Base-by-base conservation (phyloP, 1,140 invertebrate species). In the Lordiphosa collinella region DNA sequence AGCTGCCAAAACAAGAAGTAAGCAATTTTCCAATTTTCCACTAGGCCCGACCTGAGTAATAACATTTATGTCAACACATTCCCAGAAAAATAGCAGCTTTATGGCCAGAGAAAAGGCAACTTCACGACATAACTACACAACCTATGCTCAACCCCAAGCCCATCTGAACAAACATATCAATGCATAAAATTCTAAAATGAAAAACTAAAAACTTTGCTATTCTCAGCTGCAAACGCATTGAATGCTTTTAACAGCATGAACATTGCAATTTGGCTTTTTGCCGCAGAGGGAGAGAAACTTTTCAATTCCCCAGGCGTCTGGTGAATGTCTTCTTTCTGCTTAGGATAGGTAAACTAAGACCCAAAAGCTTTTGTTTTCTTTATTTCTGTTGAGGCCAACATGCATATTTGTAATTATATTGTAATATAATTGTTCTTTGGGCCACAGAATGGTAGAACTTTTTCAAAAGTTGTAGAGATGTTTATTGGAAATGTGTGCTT, bases 1-100 rank as follows among this genome's bases (percentile, higher is more conserved):
- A 34, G 46, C 13, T 35, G 34, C 41, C 38, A 57, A 56, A 66
- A 44, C 51, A 57, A 51, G 47, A 66, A 11, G 32, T 49, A 46
- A 66, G 67, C 46, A 51, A 29, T 10, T 12, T 31, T 3, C 11
- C 13, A 10, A 4, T 46, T 29, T 46, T 2, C 11, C 10, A 31
- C 12, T 32, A 14, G 29, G 9, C 43, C n/a, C 25, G 4, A 4
- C 29, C 10, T 31, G n/a, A 32, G 29, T 13, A 13, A 32, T 14
- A 14, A 16, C 44, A 29, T 44, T 44, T 18, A 6, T 44, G 16
- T 29, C 41, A 44, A 44, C n/a, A 47, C 10, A 31, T 12, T 46
- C 12, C 12, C 8, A 35, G 12, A 52, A 16, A 14, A 46, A 14
- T 14, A 38, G 16, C 13, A 40, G 18, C 10, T 40, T 16, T 14